Conservation (phyloP, 64 coral and sea anemone genomes). For the Acropora yongei region DNA sequence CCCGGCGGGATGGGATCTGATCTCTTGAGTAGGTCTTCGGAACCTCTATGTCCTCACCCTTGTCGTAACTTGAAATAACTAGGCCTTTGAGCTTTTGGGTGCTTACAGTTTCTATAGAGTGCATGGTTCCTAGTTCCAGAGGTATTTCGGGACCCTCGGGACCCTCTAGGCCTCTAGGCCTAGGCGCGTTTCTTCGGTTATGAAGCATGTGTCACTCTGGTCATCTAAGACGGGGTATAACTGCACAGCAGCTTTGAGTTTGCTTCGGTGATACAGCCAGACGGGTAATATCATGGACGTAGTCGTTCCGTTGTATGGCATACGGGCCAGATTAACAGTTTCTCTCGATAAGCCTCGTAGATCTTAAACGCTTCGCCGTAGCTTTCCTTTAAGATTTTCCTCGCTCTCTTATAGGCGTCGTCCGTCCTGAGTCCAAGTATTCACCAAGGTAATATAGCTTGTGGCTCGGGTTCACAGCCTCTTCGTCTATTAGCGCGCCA, state of each 20-base stretch:
- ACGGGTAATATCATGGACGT: conserved; percentile 66
- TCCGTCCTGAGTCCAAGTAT: no score
- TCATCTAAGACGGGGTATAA: conserved; percentile 47
- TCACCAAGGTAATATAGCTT: no score
- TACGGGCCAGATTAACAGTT: no score
- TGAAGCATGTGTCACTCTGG: conserved; percentile 49
- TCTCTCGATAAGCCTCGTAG: no score
- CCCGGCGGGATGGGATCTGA: conserved; percentile 30
- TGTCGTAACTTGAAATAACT: conserved; percentile 51
- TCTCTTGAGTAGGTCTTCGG: conserved; percentile 58
- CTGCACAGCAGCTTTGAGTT: conserved; percentile 36
- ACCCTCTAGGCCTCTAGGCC: conserved; percentile 48
- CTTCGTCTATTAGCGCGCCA: conserved; percentile 35
- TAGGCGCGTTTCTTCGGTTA: conserved; percentile 44
- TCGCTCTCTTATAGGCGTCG: no score
- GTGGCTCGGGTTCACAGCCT: no score
- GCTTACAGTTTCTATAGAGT: conserved; percentile 59
- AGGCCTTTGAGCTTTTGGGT: conserved; percentile 41
- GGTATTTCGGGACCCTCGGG: conserved; percentile 56
- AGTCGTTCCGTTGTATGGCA: background rate
- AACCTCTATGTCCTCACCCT: conserved; percentile 42
- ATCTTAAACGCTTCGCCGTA: no score
- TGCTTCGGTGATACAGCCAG: conserved; percentile 31
- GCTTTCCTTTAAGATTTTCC: no score
- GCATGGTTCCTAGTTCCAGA: conserved; percentile 48